Conservation (phyloP, 2,888 invertebrate species). For the Seira ritae region DNA sequence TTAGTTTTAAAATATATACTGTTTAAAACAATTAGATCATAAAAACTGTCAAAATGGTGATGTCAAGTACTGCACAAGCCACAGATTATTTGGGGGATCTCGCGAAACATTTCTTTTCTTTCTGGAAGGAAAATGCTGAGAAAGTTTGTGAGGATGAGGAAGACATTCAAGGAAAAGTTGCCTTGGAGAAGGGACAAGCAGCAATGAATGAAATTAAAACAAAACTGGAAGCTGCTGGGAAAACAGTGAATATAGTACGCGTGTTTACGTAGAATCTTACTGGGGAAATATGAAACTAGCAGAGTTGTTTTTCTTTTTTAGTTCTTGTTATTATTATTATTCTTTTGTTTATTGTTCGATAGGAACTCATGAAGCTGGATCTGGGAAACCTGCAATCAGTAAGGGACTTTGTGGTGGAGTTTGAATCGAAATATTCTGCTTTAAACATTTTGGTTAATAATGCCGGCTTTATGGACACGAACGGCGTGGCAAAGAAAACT, state of each 20-base stretch:
- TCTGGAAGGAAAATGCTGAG: conserved; percentile 39
- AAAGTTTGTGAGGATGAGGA: conserved; percentile 57
- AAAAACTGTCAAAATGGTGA: conserved; percentile 56
- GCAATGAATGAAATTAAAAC: conserved; percentile 57
- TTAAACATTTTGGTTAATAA: conserved; percentile 76
- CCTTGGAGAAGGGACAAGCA: conserved; percentile 56
- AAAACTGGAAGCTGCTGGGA: conserved; percentile 24
- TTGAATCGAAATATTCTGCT: conserved; percentile 73
- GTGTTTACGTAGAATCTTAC: no score
- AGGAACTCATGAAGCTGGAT: conserved; percentile 75
- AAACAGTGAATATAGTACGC: conserved; percentile 32
- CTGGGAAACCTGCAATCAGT: conserved; percentile 76
- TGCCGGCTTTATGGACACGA: conserved; percentile 75
- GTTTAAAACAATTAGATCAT: no score
- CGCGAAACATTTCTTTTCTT: conserved; percentile 14
- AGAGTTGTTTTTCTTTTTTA: no score
- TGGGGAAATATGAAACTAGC: no score
- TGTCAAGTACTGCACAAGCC: conserved; percentile 24
- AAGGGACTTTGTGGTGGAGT: conserved; percentile 75
- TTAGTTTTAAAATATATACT: no score
- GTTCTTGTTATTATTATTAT: no score
- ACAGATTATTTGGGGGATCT: conserved; percentile 38
- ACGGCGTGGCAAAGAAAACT: conserved; percentile 62
- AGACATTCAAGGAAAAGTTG: conserved; percentile 58
- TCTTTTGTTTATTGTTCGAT: not conserved